Conservation (phyloP, 2,888 invertebrate species). For the Gonocerus acuteangulatus region DNA sequence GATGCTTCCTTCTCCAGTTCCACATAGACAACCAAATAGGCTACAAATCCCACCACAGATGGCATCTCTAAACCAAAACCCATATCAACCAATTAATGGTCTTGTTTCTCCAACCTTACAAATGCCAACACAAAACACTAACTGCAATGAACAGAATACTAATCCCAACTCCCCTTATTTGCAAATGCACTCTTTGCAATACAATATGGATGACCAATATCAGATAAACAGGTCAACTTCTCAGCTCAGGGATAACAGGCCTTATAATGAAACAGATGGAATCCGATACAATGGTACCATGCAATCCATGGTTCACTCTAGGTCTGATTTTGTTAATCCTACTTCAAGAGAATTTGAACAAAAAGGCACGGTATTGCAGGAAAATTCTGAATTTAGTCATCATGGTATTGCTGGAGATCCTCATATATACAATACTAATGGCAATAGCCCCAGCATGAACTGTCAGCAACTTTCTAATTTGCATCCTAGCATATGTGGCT, state of each 20-base stretch:
- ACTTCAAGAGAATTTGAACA: slow-evolving; percentile 8
- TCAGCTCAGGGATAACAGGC: background rate
- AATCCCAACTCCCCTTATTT: slow-evolving; percentile 11
- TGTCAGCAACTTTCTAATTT: background rate
- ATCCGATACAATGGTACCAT: background rate
- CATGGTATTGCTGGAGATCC: background rate
- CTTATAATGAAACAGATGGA: background rate
- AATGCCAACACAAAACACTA: background rate
- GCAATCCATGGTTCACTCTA: slow-evolving; percentile 5
- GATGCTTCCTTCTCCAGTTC: slow-evolving; percentile 33
- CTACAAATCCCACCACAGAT: slow-evolving; percentile 21
- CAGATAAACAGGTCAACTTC: background rate
- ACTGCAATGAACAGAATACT: background rate
- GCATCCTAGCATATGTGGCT: background rate
- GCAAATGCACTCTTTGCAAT: slow-evolving; percentile 5
- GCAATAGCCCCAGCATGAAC: background rate
- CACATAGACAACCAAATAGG: slow-evolving; percentile 28
- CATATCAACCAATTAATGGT: slow-evolving; percentile 36
- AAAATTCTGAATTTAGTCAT: slow-evolving; percentile 2
- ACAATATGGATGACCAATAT: slow-evolving; percentile 16
- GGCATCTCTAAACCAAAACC: slow-evolving; percentile 44
- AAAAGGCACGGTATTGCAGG: background rate
- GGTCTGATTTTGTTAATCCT: slow-evolving; percentile 1
- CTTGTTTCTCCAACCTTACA: background rate
- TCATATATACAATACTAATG: background rate